Percentiles rank a stretch among this genome's conserved stretches.
These are phyloP conservation scores for Barbus barbus DNA, from an alignment of 2,113 vertebrate genomes.

Conservation along the genomic window DNA sequence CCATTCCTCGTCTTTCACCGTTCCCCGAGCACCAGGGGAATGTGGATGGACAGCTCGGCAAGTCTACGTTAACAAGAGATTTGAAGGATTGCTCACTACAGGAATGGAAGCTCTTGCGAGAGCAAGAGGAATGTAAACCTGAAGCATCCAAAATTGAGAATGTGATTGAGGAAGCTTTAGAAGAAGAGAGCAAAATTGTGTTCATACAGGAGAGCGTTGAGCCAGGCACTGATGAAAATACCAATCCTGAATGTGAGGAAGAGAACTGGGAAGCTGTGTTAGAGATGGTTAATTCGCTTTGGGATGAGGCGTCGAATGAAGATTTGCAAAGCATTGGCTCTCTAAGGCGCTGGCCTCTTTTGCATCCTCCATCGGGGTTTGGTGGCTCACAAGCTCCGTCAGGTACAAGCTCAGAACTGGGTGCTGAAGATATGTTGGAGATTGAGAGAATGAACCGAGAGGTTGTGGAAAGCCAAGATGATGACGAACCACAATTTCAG, in stretches of 20 bases:
- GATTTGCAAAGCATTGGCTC: conserved; percentile 71
- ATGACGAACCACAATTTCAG: conserved; percentile 65
- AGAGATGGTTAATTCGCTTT: conserved; percentile 76
- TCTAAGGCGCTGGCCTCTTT: conserved; percentile 75
- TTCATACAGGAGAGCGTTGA: conserved; percentile 46
- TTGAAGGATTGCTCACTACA: conserved; percentile 74
- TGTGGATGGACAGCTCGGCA: conserved; percentile 62
- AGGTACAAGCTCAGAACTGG: conserved; percentile 74
- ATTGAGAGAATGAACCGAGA: conserved; percentile 72
- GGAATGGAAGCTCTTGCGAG: conserved; percentile 73
- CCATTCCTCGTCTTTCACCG: conserved; percentile 63
- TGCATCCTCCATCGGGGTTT: conserved; percentile 75
- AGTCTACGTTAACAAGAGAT: conserved; percentile 71
- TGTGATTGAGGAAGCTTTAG: conserved; percentile 44
- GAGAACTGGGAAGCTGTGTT: conserved; percentile 75
- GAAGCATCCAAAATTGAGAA: conserved; percentile 38
- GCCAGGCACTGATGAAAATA: conserved; percentile 35
- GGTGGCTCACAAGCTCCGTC: conserved; percentile 78
- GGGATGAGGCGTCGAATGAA: conserved; percentile 74
- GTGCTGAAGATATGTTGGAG: conserved; percentile 68
- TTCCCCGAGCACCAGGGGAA: conserved; percentile 69
- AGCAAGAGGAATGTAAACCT: conserved; percentile 63
- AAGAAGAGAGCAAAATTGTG: conserved; percentile 43
- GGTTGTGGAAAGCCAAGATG: conserved; percentile 70
- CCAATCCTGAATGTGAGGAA: conserved; percentile 40